Evolutionary conservation across 2,113 vertebrate species (phyloP).

Genomic region (Tretioscincus oriximinensis): DNA sequence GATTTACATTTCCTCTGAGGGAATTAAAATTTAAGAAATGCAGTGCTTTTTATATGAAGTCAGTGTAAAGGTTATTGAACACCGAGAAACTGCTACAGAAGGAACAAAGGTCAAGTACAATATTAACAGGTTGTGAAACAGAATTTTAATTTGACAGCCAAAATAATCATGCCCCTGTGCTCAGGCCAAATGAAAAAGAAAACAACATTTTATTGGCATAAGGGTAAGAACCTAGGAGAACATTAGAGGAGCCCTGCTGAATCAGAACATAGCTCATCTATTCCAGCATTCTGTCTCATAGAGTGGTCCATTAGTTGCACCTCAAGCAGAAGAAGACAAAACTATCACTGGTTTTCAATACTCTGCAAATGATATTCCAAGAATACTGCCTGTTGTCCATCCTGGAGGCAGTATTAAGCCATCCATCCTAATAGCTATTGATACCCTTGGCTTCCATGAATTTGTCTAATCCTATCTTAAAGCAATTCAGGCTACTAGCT

Average conservation of each 20-base stretch:
- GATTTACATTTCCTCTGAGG: constrained; percentile 10
- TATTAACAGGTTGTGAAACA: not conserved
- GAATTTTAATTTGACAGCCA: not conserved
- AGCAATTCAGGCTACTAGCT: no score
- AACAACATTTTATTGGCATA: not conserved
- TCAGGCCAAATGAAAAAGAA: not conserved
- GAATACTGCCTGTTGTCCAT: no score
- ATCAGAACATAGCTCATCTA: no score
- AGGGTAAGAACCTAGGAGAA: not conserved
- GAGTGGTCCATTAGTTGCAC: no score
- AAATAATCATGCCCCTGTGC: not conserved
- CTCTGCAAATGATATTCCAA: no score
- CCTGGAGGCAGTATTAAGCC: no score
- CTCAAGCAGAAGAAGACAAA: no score
- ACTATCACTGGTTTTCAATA: no score
- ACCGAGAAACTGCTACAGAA: not conserved
- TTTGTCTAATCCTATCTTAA: no score
- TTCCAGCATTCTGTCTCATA: no score
- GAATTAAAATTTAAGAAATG: not conserved
- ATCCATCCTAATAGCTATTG: no score
- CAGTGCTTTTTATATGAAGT: constrained; percentile 7
- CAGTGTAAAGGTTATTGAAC: not conserved
- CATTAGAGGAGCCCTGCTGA: not conserved
- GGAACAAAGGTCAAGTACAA: constrained; percentile 1
- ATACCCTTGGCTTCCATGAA: no score